These are phyloP conservation scores for Contarinia nasturtii DNA, from an alignment of 1,140 invertebrate species.

Conservation along the genomic window DNA sequence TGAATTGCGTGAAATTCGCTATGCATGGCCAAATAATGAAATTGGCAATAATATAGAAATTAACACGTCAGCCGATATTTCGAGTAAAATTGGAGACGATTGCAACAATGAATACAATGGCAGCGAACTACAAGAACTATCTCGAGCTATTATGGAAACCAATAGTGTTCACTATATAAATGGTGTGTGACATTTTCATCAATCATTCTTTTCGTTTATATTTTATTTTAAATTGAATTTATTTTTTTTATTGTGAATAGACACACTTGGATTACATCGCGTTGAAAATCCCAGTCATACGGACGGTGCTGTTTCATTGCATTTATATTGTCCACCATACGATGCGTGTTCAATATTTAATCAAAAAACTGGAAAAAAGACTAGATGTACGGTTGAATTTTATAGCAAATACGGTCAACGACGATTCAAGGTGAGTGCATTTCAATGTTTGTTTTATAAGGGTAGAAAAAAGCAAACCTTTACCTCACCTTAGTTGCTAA, in stretches of 20 bases:
- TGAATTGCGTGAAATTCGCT: slow-evolving; percentile 43
- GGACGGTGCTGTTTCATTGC: slow-evolving; percentile 75
- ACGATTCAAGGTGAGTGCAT: slow-evolving; percentile 4
- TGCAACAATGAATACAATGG: slow-evolving; percentile 8
- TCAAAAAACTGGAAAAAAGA: slow-evolving; percentile 63
- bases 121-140: slow-evolving; percentile 33
- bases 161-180: slow-evolving; percentile 91
- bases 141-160: slow-evolving; percentile 36
- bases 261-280: slow-evolving; percentile 82
- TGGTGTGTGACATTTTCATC: slow-evolving; percentile 39
- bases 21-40: slow-evolving; percentile 13
- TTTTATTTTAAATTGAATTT: not conserved
- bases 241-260: slow-evolving; percentile 28
- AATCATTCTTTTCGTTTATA: not conserved
- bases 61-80: slow-evolving; percentile 2
- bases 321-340: slow-evolving; percentile 93
- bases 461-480: too few species aligned
- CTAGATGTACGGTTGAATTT: slow-evolving; percentile 48
- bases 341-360: slow-evolving; percentile 79
- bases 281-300: slow-evolving; percentile 87
- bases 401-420: slow-evolving; percentile 28
- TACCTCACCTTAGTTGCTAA: too few species aligned
- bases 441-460: too few species aligned
- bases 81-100: slow-evolving; percentile 2
- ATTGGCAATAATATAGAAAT: slow-evolving; percentile 4